phyloP scores from a whole-genome alignment of 2,797 vertebrate species.

The Sebastes nivosus region DNA sequence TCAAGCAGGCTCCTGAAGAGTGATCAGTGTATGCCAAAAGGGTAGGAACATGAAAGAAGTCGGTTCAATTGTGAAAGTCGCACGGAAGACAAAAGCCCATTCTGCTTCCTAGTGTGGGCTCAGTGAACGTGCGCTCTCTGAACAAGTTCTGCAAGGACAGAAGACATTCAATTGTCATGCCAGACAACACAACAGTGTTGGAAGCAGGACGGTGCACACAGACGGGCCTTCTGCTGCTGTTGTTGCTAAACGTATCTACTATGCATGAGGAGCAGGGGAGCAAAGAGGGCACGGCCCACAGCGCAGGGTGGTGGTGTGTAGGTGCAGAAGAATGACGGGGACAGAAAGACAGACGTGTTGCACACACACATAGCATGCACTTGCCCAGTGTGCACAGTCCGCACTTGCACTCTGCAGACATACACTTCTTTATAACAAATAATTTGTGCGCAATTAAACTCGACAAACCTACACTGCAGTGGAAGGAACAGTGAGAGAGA shows the following conservation, averaged over 20 bases:
- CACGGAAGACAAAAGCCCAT: constrained; percentile 40
- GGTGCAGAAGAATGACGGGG: constrained; percentile 22
- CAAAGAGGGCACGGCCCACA: constrained; percentile 5
- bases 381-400: background rate
- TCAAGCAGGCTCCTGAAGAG: constrained; percentile 7
- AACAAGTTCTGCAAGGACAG: constrained; percentile 23
- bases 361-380: background rate
- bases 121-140: background rate
- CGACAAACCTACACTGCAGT: background rate
- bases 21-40: constrained; percentile 9
- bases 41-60: background rate
- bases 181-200: constrained; percentile 36
- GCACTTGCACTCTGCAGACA: background rate
- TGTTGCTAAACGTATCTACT: constrained; percentile 33
- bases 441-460: background rate
- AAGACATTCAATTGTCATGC: constrained; percentile 34
- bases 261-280: constrained; percentile 29
- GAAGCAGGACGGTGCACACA: constrained; percentile 23
- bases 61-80: background rate
- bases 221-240: constrained; percentile 11
- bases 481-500: background rate
- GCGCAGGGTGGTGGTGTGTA: constrained; percentile 1
- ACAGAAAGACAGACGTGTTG: background rate
- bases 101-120: constrained; percentile 17
- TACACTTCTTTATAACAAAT: background rate